Conservation (phyloP, 2,113 vertebrate genomes). For the Variabilichromis moorii region DNA sequence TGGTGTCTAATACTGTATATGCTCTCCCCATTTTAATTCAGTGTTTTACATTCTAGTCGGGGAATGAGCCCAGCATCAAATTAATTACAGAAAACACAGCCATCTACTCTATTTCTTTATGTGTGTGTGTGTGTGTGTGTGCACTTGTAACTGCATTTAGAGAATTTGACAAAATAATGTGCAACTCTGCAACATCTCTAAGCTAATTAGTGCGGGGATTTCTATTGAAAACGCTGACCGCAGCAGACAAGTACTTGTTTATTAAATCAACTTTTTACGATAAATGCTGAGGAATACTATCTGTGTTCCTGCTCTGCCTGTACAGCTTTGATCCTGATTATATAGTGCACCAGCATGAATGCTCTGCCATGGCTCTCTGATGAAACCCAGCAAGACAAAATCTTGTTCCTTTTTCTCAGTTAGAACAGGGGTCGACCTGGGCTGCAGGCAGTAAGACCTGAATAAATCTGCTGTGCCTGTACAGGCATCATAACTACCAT, state of each 20-base stretch:
- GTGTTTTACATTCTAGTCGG: slow-evolving; percentile 27
- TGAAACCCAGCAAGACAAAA: background rate
- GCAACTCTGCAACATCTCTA: slow-evolving; percentile 40
- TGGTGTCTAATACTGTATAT: background rate
- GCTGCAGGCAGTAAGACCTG: background rate
- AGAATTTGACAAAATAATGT: slow-evolving; percentile 11
- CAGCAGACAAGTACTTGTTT: slow-evolving; percentile 36
- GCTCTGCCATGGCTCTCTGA: background rate
- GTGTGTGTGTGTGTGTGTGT: background rate
- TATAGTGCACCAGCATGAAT: background rate
- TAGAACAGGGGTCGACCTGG: background rate
- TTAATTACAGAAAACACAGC: slow-evolving; percentile 30
- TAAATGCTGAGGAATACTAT: slow-evolving; percentile 23
- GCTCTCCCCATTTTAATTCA: slow-evolving; percentile 12
- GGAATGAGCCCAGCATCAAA: background rate
- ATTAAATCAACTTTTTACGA: slow-evolving; percentile 12
- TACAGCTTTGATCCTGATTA: slow-evolving; percentile 12
- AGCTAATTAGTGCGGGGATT: slow-evolving; percentile 32
- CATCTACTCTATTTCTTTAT: background rate
- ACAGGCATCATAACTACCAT: background rate
- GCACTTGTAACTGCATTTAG: background rate
- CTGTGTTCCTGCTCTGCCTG: background rate
- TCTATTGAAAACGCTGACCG: slow-evolving; percentile 15
- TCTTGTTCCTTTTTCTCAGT: background rate
- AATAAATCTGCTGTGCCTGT: background rate